Percentiles rank a stretch among this genome's conserved stretches.
These are phyloP conservation scores for Oedothorax gibbosus DNA, from an alignment of 1,140 invertebrate species.

Conservation along the genomic window DNA sequence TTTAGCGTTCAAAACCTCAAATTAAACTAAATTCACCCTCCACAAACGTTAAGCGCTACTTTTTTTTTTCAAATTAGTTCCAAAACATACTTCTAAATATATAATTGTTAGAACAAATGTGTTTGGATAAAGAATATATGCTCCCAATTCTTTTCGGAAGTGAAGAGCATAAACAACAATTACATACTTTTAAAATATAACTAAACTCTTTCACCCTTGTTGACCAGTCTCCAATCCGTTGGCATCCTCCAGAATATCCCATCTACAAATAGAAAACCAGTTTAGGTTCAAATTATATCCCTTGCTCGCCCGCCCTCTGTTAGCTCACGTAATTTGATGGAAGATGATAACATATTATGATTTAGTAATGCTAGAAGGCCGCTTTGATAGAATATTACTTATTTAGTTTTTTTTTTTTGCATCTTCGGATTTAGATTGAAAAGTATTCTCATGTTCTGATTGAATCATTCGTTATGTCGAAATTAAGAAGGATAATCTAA, in stretches of 20 bases:
- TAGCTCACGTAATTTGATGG: constrained; percentile 44
- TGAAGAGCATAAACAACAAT: too few relatives aligned
- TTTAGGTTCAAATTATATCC: constrained; percentile 48
- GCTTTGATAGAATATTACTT: neutral
- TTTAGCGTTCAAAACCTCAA: too few relatives aligned
- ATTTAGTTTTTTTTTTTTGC: neutral
- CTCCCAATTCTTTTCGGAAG: too few relatives aligned
- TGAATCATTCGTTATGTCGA: constrained; percentile 8
- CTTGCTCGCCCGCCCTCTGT: constrained; percentile 38
- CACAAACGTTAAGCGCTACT: too few relatives aligned
- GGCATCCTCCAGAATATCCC: neutral
- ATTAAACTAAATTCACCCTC: too few relatives aligned
- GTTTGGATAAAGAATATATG: too few relatives aligned
- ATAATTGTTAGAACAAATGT: too few relatives aligned
- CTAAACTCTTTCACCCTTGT: neutral
- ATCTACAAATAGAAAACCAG: constrained; percentile 27
- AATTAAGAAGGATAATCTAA: constrained; percentile 1
- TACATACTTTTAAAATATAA: too few relatives aligned
- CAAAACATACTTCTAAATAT: too few relatives aligned
- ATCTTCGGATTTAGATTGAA: too few relatives aligned
- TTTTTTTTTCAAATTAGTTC: too few relatives aligned
- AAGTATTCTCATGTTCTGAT: neutral
- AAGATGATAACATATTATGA: constrained; percentile 40
- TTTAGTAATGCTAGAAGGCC: constrained; percentile 37
- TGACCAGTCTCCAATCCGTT: neutral